Evolutionary conservation across 2,797 vertebrate genomes (phyloP).

Genomic region (Cetoscarus ocellatus): DNA sequence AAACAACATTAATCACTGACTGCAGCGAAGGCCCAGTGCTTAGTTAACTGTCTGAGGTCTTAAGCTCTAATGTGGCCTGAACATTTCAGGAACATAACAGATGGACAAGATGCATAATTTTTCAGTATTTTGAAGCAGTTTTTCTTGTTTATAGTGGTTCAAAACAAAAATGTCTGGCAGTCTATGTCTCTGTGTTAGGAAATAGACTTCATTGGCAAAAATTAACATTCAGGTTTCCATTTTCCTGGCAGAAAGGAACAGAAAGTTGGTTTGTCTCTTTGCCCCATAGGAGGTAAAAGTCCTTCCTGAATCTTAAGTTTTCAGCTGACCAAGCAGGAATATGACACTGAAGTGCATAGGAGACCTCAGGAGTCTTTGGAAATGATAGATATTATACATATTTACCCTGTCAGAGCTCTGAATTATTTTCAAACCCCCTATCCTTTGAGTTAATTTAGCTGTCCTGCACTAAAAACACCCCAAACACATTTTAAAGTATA

Average conservation of each 20-base stretch:
- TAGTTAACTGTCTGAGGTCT: too few relatives aligned
- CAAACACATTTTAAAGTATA: background rate
- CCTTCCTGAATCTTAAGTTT: conserved; percentile 19
- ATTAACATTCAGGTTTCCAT: conserved; percentile 16
- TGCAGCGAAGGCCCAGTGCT: too few relatives aligned
- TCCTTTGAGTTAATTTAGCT: background rate
- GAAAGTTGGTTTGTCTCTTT: conserved; percentile 1
- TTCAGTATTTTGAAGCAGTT: too few relatives aligned
- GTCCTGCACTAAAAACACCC: background rate
- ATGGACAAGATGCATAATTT: too few relatives aligned
- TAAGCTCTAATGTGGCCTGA: too few relatives aligned
- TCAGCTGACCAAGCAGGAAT: background rate
- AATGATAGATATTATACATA: background rate
- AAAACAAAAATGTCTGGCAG: too few relatives aligned
- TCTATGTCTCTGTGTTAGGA: too few relatives aligned
- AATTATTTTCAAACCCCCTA: too few relatives aligned
- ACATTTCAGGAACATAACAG: too few relatives aligned
- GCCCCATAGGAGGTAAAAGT: conserved; percentile 3
- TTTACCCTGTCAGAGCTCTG: background rate
- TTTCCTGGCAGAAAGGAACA: conserved; percentile 25
- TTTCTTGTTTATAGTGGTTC: too few relatives aligned
- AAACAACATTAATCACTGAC: too few relatives aligned
- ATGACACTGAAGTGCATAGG: background rate
- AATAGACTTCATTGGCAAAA: too few relatives aligned
- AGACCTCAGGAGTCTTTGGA: background rate